Evolutionary conservation across 2,888 invertebrate species (phyloP).

Genomic region (Sussaba pulchella): DNA sequence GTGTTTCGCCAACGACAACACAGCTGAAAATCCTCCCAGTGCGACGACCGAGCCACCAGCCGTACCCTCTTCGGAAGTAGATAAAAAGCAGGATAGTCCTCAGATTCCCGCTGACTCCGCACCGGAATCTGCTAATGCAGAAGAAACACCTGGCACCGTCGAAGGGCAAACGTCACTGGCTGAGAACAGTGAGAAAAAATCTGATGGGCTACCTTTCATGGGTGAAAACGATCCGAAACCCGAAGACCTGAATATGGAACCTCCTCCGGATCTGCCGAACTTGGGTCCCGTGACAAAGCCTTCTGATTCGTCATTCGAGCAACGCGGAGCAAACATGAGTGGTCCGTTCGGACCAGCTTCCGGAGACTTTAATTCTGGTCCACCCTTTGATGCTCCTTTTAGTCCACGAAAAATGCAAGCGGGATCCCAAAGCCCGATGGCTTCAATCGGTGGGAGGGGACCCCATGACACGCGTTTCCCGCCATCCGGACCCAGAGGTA

Average conservation of each 20-base stretch:
- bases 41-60: slow-evolving; percentile 22
- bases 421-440: slow-evolving; percentile 62
- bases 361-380: slow-evolving; percentile 48
- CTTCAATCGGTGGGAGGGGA: slow-evolving; percentile 63
- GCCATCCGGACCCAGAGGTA: slow-evolving; percentile 58
- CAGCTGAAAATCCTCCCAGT: slow-evolving; percentile 31
- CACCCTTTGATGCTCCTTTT: slow-evolving; percentile 56
- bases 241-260: slow-evolving; percentile 81
- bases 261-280: slow-evolving; percentile 81
- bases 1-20: slow-evolving; percentile 56
- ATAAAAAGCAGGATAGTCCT: slow-evolving; percentile 16
- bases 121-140: neutral
- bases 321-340: neutral
- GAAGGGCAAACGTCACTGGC: neutral
- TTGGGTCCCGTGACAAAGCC: slow-evolving; percentile 73
- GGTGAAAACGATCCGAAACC: slow-evolving; percentile 81
- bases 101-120: slow-evolving; percentile 17
- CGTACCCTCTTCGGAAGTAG: neutral
- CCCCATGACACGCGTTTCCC: slow-evolving; percentile 51
- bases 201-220: slow-evolving; percentile 80
- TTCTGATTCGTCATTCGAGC: slow-evolving; percentile 30
- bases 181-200: slow-evolving; percentile 62
- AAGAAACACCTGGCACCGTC: slow-evolving; percentile 25
- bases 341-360: slow-evolving; percentile 29
- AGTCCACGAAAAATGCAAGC: slow-evolving; percentile 52